Percentiles rank a stretch among this genome's conserved stretches.
phyloP scores from a whole-genome alignment of 2,113 vertebrate genomes.

The Amphiprion ocellaris region DNA sequence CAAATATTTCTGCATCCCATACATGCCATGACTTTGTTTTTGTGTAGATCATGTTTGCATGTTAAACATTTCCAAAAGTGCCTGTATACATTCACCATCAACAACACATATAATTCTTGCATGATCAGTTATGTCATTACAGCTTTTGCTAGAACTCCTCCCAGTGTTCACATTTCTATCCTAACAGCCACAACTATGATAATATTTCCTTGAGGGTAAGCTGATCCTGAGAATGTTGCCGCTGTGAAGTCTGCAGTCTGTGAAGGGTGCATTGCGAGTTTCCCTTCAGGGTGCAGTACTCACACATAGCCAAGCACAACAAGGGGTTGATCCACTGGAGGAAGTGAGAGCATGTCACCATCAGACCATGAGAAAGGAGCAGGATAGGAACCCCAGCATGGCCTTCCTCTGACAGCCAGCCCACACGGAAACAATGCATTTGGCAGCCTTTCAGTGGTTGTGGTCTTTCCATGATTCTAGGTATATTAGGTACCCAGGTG shows the following conservation, averaged over 20 bases:
- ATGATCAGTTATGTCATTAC: conserved; percentile 12
- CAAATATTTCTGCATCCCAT: conserved; percentile 12
- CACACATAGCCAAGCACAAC: conserved; percentile 62
- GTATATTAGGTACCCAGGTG: not conserved
- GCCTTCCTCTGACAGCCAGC: conserved; percentile 53
- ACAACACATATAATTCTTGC: conserved; percentile 36
- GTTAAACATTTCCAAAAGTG: conserved; percentile 24
- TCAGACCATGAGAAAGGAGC: conserved; percentile 62
- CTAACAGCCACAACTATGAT: conserved; percentile 47
- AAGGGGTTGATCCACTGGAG: conserved; percentile 53
- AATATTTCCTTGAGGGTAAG: conserved; percentile 53
- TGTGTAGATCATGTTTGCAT: conserved; percentile 18
- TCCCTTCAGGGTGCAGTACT: conserved; percentile 32
- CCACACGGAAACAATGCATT: conserved; percentile 59
- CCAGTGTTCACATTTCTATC: conserved; percentile 32
- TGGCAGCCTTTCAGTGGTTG: conserved; percentile 31
- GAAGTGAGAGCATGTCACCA: conserved; percentile 67
- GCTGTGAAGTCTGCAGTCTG: conserved; percentile 30
- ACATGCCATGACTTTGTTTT: not conserved
- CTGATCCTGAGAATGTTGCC: conserved; percentile 50
- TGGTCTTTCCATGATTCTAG: conserved; percentile 8
- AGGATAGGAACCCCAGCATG: conserved; percentile 52
- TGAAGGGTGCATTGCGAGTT: conserved; percentile 35
- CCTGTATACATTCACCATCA: not conserved
- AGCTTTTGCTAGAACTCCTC: conserved; percentile 23